These are phyloP conservation scores for Atherinomorus stipes DNA, from an alignment of 2,113 vertebrate genomes.

Conservation along the genomic window DNA sequence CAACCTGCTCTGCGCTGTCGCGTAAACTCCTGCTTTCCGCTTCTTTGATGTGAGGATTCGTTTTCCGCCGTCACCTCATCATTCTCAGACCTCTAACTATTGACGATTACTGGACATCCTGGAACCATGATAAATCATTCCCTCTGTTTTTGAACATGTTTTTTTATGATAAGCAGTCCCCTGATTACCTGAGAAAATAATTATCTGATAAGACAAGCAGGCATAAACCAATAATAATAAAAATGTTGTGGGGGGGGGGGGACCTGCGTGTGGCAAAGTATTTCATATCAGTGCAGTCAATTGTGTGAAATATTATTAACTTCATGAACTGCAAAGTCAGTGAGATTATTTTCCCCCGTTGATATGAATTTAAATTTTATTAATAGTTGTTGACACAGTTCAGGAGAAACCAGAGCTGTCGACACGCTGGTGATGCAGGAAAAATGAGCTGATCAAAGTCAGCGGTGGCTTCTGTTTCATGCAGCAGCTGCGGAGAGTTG, in stretches of 20 bases:
- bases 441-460: neutral
- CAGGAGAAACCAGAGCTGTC: neutral
- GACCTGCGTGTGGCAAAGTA: neutral
- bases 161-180: neutral
- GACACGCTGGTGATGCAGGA: neutral
- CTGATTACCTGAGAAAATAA: neutral
- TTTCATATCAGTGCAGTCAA: neutral
- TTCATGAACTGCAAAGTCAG: slow-evolving; percentile 6
- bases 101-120: no score
- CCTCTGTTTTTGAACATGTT: no score
- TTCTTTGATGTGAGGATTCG: neutral
- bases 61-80: neutral
- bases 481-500: neutral
- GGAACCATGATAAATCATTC: no score
- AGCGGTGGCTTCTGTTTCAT: neutral
- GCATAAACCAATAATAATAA: neutral
- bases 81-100: neutral
- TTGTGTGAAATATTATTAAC: neutral
- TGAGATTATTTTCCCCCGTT: neutral
- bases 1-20: no score
- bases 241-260: neutral
- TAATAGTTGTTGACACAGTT: neutral
- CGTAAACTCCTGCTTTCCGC: neutral
- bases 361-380: neutral
- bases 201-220: neutral